Conservation (phyloP, 2,797 vertebrate genomes). For the Nannoperca australis region DNA sequence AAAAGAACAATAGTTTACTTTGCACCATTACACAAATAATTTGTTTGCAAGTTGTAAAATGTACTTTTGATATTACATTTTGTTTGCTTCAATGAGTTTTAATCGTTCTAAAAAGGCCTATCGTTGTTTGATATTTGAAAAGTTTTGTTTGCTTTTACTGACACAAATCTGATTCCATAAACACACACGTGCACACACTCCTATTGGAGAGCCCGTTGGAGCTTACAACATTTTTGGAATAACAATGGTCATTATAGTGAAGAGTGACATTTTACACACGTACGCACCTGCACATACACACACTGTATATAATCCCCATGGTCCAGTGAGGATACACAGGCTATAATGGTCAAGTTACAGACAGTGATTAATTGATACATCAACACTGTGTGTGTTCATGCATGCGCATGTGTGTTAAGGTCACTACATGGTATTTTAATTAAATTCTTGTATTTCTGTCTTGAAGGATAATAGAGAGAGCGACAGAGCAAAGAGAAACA, state of each 20-base stretch:
- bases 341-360: slow-evolving; percentile 74
- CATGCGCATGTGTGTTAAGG: slow-evolving; percentile 75
- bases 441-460: slow-evolving; percentile 81
- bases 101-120: no score
- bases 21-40: no score
- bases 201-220: slow-evolving; percentile 30
- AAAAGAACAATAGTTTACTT: no score
- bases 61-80: no score
- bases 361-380: slow-evolving; percentile 81
- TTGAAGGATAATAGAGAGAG: slow-evolving; percentile 74
- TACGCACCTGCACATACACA: slow-evolving; percentile 3
- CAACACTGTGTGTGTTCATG: slow-evolving; percentile 58
- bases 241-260: slow-evolving; percentile 54
- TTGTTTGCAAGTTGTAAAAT: no score
- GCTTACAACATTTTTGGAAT: slow-evolving; percentile 37
- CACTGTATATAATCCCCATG: slow-evolving; percentile 43
- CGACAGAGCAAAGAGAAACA: slow-evolving; percentile 73
- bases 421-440: slow-evolving; percentile 84
- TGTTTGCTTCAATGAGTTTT: no score
- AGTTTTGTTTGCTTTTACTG: no score
- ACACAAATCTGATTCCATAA: no score
- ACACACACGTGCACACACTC: not conserved
- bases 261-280: slow-evolving; percentile 38
- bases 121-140: no score
- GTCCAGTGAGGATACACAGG: slow-evolving; percentile 62